Evolutionary conservation across 2,113 vertebrate genomes (phyloP).

Genomic region (Catharus fuscescens): DNA sequence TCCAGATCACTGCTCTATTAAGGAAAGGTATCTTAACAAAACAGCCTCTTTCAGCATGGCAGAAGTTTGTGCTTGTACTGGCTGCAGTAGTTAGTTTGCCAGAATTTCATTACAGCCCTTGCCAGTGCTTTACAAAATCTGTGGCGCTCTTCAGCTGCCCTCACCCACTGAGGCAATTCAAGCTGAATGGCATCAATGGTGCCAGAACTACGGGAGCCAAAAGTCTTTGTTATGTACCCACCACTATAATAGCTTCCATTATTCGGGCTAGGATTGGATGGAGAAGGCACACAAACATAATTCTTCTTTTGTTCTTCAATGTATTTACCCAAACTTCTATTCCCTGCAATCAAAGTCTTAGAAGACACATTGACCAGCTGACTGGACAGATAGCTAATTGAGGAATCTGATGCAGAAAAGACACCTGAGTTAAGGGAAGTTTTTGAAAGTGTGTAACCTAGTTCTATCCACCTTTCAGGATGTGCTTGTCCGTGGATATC

Average conservation of each 20-base stretch:
- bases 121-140: conserved; percentile 60
- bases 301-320: conserved; percentile 45
- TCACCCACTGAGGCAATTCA: conserved; percentile 61
- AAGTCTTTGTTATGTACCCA: conserved; percentile 53
- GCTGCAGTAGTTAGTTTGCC: conserved; percentile 50
- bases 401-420: neutral
- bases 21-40: neutral
- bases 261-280: conserved; percentile 59
- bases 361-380: conserved; percentile 34
- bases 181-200: conserved; percentile 62
- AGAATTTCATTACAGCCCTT: conserved; percentile 55
- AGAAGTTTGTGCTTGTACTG: neutral
- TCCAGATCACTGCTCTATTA: neutral
- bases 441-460: conserved; percentile 65
- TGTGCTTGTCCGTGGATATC: conserved; percentile 66
- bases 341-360: conserved; percentile 22
- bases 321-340: conserved; percentile 53
- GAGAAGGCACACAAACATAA: conserved; percentile 64
- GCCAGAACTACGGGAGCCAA: conserved; percentile 47
- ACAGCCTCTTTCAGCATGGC: neutral
- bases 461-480: conserved; percentile 63
- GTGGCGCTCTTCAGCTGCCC: conserved; percentile 18
- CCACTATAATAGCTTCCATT: conserved; percentile 61
- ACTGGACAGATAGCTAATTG: conserved; percentile 46
- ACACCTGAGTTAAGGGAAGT: conserved; percentile 11